Evolutionary conservation across 2,113 vertebrate genomes (phyloP).

Genomic region (Chionomys nivalis): DNA sequence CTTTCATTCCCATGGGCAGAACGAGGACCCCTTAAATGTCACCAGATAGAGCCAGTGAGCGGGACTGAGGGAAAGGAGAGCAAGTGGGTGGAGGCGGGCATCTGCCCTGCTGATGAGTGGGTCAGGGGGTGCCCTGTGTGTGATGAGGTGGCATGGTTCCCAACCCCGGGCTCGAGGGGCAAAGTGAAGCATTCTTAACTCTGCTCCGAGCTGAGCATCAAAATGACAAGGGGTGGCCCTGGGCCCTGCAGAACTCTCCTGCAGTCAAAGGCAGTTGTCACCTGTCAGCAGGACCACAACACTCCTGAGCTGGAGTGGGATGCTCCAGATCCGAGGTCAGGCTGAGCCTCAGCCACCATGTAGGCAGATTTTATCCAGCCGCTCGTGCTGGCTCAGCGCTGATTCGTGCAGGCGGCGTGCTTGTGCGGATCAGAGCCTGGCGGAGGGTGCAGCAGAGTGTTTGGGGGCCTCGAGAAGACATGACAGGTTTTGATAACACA

Average conservation of each 20-base stretch:
- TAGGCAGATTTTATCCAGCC: not conserved
- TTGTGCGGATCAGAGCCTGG: not conserved
- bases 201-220: not conserved
- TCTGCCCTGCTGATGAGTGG: not conserved
- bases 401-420: not conserved
- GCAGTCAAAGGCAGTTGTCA: not conserved
- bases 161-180: not conserved
- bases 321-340: not conserved
- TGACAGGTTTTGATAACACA: constrained; percentile 56
- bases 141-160: not conserved
- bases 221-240: not conserved
- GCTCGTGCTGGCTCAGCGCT: not conserved
- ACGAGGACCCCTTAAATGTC: not conserved
- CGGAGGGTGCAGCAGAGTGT: not conserved
- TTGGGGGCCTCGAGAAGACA: constrained; percentile 3
- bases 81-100: too few species aligned
- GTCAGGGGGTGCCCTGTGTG: not conserved
- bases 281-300: not conserved
- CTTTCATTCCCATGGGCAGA: not conserved
- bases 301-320: not conserved
- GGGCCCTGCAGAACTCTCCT: not conserved
- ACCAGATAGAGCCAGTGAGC: not conserved
- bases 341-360: not conserved
- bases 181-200: not conserved
- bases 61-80: not conserved